A percentile compares a stretch with the other conserved stretches of the same genome.
These are phyloP conservation scores for Galbula dea DNA, from an alignment of 2,113 vertebrate genomes.

Conservation along the genomic window DNA sequence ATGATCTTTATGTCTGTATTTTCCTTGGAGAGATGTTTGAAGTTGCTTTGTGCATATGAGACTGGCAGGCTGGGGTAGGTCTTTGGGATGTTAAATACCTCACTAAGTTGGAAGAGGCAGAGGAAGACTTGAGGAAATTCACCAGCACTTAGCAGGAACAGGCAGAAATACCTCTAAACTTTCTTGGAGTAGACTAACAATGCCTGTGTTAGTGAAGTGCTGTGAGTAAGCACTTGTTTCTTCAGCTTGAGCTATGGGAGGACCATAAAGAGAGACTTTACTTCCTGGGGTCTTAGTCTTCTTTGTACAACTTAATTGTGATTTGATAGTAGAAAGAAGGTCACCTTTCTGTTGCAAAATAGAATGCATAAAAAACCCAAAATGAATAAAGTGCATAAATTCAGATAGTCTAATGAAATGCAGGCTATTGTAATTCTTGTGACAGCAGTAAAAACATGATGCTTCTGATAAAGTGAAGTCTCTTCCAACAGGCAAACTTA, in stretches of 20 bases:
- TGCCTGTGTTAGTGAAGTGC: background rate
- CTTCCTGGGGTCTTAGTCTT: background rate
- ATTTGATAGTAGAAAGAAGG: background rate
- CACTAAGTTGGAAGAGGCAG: background rate
- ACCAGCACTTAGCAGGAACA: background rate
- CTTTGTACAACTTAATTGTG: background rate
- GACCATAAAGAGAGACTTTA: background rate
- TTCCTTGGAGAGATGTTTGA: background rate
- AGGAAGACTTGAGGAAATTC: background rate
- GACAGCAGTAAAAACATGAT: background rate
- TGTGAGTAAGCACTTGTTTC: background rate
- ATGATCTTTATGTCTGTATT: background rate
- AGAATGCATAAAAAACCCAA: no score
- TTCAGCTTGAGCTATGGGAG: background rate
- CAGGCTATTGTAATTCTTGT: background rate
- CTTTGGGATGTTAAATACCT: background rate
- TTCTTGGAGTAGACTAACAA: background rate
- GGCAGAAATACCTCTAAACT: background rate
- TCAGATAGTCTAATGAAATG: background rate
- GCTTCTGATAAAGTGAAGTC: background rate
- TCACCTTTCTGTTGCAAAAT: background rate
- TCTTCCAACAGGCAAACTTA: constrained; percentile 88
- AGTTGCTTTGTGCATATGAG: background rate
- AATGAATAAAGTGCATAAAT: background rate
- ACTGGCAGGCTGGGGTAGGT: background rate